Conservation (phyloP, 1,140 invertebrate genomes). For the Stenopsyche tienmushanensis region DNA sequence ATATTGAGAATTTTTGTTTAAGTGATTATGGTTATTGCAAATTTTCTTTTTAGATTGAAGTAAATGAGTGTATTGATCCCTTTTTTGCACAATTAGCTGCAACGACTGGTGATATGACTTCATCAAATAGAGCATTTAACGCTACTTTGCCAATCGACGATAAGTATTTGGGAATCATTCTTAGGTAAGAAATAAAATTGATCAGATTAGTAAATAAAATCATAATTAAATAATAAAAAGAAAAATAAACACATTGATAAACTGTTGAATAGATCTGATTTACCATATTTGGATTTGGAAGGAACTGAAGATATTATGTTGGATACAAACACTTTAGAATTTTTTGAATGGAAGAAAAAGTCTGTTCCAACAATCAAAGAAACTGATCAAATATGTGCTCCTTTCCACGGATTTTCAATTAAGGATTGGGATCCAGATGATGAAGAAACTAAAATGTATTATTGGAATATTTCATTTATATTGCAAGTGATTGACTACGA, state of each 20-base stretch:
- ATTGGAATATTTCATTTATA: conserved; percentile 19
- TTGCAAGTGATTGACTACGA: conserved; percentile 37
- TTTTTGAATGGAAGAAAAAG: conserved; percentile 30
- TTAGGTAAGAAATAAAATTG: conserved; percentile 46
- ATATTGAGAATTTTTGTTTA: not conserved
- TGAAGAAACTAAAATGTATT: conserved; percentile 48
- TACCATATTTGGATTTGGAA: conserved; percentile 31
- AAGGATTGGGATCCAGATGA: conserved; percentile 58
- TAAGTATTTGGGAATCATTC: conserved; percentile 48
- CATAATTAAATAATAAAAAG: conserved; percentile 3
- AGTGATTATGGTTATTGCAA: not conserved
- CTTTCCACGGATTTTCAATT: conserved; percentile 55
- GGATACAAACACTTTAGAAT: conserved; percentile 30
- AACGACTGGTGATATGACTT: conserved; percentile 53
- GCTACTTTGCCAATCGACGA: conserved; percentile 52
- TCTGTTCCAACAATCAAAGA: conserved; percentile 44
- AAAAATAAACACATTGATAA: not conserved
- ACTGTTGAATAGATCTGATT: conserved; percentile 30
- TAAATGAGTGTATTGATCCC: conserved; percentile 47
- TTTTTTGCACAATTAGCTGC: conserved; percentile 55
- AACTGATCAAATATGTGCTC: conserved; percentile 51
- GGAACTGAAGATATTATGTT: conserved; percentile 5
- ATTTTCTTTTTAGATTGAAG: conserved; percentile 33
- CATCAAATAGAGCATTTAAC: conserved; percentile 55
- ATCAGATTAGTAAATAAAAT: conserved; percentile 4